phyloP scores from a whole-genome alignment of 2,113 vertebrate genomes.

The Narcine bancroftii region DNA sequence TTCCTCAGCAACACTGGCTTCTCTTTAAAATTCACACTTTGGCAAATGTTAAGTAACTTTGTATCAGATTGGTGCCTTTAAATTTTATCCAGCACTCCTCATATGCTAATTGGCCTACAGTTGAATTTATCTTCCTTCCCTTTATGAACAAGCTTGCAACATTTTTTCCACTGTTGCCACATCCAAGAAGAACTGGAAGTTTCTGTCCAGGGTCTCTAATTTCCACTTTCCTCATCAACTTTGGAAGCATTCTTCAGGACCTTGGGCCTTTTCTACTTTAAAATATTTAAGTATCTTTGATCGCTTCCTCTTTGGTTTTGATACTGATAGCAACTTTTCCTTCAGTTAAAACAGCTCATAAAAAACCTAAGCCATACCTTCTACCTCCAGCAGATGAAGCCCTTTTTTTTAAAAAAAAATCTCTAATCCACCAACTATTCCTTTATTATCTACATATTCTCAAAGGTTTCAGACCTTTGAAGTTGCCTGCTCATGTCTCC shows the following conservation, averaged over 20 bases:
- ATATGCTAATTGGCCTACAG: no score
- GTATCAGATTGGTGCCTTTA: background rate
- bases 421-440: background rate
- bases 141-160: background rate
- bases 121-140: background rate
- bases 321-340: background rate
- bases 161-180: background rate
- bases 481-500: background rate
- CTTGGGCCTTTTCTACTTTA: background rate
- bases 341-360: background rate
- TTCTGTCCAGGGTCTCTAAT: background rate
- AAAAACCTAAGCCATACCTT: no score
- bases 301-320: background rate
- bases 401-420: background rate
- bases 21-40: background rate
- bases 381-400: background rate
- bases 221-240: background rate
- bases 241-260: background rate
- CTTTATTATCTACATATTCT: background rate
- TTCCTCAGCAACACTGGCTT: background rate
- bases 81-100: background rate
- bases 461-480: background rate
- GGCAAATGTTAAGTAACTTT: background rate
- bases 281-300: background rate
- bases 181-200: background rate